Evolutionary conservation across 2,888 invertebrate genomes (phyloP), one percentile per base, ranked within the genome.

Genomic region (Synanthedon formicaeformis): DNA sequence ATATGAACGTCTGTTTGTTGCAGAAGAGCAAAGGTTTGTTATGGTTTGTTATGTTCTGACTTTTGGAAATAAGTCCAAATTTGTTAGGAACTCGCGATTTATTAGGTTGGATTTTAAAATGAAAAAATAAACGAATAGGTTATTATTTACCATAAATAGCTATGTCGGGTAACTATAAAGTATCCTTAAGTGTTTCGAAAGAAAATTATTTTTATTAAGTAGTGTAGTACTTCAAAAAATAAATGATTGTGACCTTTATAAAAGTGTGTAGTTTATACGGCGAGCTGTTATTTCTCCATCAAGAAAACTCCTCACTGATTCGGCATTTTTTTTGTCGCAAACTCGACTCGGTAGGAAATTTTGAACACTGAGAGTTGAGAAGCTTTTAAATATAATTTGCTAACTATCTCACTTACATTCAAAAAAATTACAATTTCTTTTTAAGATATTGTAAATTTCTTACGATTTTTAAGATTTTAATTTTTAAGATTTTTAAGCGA

Each of bases 261-360:
- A 45, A 45, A 49, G 23, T 16, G 18, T 16, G 49, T 49, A 49
- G 49, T 49, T 45, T 45, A 45, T 45, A 45, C 45, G 45, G 49
- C 45, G 55, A 55, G 58, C 57, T 56, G 58, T 60, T 60, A 59
- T 60, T 61, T 61, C 53, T 58, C 53, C 56, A 61, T 62, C 59
- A 57, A 57, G 45, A 14, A 45, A 14, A 45, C 45, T 45, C 45
- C 13, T 45, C 45, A 13, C 13, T n/a, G 45, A 45, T 45, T 45
- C 45, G n/a, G 45, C 13, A n/a, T 34, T 14, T 45, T 41, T 45
- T 45, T 45, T 45, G 45, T 45, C 13, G 45, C 45, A 6, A 4
- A 45, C 13, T 6, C n/a, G 14, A 45, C 45, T n/a, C 45, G 13
- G 45, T n/a, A 45, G n/a, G 14, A 4, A 13, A 14, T 41, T 41